Evolutionary conservation across 2,797 vertebrate species (phyloP).

Genomic region (Liasis olivaceus): DNA sequence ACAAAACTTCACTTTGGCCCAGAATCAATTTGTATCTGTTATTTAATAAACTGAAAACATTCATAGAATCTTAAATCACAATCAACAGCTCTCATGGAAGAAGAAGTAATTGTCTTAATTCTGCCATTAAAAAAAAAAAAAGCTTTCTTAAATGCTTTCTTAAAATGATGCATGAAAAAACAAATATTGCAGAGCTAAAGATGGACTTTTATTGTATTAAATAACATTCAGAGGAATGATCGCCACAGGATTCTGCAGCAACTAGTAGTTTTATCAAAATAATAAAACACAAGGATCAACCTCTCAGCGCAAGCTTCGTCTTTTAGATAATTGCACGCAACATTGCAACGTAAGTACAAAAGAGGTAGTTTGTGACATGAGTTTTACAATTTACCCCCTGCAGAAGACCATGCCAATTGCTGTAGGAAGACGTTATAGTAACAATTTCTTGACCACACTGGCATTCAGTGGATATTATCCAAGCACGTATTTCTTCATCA

Average conservation of each 20-base stretch:
- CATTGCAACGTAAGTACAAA: too few species aligned
- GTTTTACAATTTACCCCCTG: too few species aligned
- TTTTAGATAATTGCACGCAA: too few species aligned
- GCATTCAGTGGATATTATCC: constrained; percentile 8
- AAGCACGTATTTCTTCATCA: constrained; percentile 35
- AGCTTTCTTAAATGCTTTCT: not conserved
- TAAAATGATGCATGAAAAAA: not conserved
- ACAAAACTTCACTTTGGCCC: too few species aligned
- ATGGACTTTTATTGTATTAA: constrained; percentile 4
- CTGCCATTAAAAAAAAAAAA: not conserved
- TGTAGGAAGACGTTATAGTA: not conserved
- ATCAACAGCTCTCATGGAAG: not conserved
- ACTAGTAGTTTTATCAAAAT: too few species aligned
- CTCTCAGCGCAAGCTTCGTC: too few species aligned
- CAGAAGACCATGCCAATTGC: constrained; percentile 2
- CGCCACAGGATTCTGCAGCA: too few species aligned
- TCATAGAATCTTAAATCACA: too few species aligned
- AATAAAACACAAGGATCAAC: too few species aligned
- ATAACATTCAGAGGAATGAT: constrained; percentile 24
- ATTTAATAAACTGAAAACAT: too few species aligned
- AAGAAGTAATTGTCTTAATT: not conserved
- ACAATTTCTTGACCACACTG: constrained; percentile 42
- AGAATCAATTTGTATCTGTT: too few species aligned
- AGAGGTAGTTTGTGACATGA: too few species aligned
- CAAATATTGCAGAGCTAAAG: not conserved